Evolutionary conservation across 2,888 invertebrate genomes (phyloP).

Genomic region (Drosophila histrio): DNA sequence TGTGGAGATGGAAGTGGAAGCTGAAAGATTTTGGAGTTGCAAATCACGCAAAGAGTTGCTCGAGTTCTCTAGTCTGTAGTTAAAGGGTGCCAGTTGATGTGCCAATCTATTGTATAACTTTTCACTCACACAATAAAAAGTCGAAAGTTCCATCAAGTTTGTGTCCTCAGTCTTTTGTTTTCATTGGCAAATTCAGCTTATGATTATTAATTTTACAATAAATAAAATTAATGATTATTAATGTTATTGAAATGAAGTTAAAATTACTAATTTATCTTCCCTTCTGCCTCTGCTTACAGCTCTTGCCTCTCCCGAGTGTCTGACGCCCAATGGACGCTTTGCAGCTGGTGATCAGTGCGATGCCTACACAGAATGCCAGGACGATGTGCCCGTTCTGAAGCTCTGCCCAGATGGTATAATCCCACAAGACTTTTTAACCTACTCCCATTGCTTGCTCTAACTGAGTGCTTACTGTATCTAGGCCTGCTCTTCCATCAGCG

Average conservation of each 20-base stretch:
- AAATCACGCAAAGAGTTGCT: conserved; percentile 53
- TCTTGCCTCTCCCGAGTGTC: conserved; percentile 84
- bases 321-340: conserved; percentile 88
- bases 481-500: conserved; percentile 88
- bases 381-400: conserved; percentile 90
- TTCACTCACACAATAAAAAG: conserved; percentile 29
- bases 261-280: not conserved
- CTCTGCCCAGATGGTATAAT: conserved; percentile 90
- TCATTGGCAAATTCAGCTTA: not conserved
- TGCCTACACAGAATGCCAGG: conserved; percentile 88
- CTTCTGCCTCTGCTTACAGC: conserved; percentile 50
- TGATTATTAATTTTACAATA: no score
- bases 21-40: conserved; percentile 32
- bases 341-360: conserved; percentile 90
- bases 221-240: not conserved
- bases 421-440: not conserved
- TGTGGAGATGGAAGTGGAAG: not conserved
- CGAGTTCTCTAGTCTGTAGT: conserved; percentile 79
- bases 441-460: not conserved
- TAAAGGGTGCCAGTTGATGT: conserved; percentile 46
- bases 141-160: conserved; percentile 21
- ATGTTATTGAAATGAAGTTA: no score
- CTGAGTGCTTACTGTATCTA: not conserved
- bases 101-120: conserved; percentile 47
- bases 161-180: conserved; percentile 47